A percentile compares a stretch with the other conserved stretches of the same genome.
These are phyloP conservation scores for Scarus forsteni DNA, from an alignment of 2,797 vertebrate species.

Conservation along the genomic window DNA sequence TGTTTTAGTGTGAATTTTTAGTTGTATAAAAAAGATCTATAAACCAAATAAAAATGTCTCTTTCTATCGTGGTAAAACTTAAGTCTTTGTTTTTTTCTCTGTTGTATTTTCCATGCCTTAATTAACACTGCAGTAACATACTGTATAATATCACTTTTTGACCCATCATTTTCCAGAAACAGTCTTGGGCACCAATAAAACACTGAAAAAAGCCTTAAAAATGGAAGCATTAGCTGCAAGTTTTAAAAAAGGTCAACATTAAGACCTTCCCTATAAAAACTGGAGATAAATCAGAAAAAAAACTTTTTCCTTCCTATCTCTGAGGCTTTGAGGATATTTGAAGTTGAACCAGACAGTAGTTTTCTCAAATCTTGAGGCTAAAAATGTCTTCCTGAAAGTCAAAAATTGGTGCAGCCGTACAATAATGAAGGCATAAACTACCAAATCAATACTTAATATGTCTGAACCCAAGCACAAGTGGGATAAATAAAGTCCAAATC, in stretches of 20 bases:
- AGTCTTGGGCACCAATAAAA: slow-evolving; percentile 57
- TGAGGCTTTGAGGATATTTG: slow-evolving; percentile 29
- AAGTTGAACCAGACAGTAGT: slow-evolving; percentile 49
- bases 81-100: too few relatives aligned
- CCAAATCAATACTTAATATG: slow-evolving; percentile 19
- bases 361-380: slow-evolving; percentile 21
- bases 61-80: too few relatives aligned
- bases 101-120: too few relatives aligned
- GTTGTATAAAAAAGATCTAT: too few relatives aligned
- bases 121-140: not conserved
- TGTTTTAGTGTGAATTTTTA: too few relatives aligned
- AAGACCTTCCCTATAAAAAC: slow-evolving; percentile 45
- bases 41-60: too few relatives aligned
- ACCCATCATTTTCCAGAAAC: slow-evolving; percentile 52
- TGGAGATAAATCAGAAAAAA: slow-evolving; percentile 8
- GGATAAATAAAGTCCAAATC: slow-evolving; percentile 41
- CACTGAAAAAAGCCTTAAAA: slow-evolving; percentile 44
- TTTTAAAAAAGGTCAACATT: slow-evolving; percentile 34
- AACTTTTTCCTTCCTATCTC: slow-evolving; percentile 31
- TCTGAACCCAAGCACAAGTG: slow-evolving; percentile 26
- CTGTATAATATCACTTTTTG: slow-evolving; percentile 28
- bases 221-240: slow-evolving; percentile 71
- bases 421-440: slow-evolving; percentile 15
- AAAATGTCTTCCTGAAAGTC: slow-evolving; percentile 11
- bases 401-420: not conserved